Evolutionary conservation across 2,888 invertebrate species (phyloP), one percentile per base, ranked within the genome.

Genomic region (Sycophila texana): DNA sequence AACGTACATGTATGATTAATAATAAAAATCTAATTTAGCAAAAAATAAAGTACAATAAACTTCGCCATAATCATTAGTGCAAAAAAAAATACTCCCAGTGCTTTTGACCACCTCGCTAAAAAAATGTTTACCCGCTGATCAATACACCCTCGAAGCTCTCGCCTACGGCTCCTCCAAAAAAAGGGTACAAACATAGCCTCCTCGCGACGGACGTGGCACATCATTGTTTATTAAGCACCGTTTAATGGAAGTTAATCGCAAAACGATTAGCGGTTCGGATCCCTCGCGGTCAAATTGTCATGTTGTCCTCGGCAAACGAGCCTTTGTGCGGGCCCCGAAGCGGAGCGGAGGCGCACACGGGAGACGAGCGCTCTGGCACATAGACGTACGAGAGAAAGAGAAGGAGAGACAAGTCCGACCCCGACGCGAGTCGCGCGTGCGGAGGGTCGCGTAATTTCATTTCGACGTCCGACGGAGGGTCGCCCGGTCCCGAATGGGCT

Each of bases 381-480:
- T 14, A 53, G 53, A 53, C 53, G 14, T 3, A 53, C 13, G 22
- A 22, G 58, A 74, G n/a, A 67, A 22, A 58, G 57, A 51, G 66
- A 67, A 57, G 22, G 16, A 16, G 57, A 26, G 49, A 13, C 58
- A 63, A 47, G 53, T 61, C 18, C 39, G 70, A 39, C 47, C 61
- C 70, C 51, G 58, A 51, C 57, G 63, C 14, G 18, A 60, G 49
- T 57, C 10, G 58, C 14, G 57, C 83, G 82, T 30, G 18, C 49
- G 55, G 86, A 89, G 90, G 90, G 90, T 89, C 87, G 88, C 86
- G 88, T 90, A 90, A 90, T 90, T 90, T 90, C 89, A 90, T 90
- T 90, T 90, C 86, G 87, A 88, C 88, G 86, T 89, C 88, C 89
- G 89, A 88, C 90, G 89, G 88, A 89, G 90, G 90, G 89, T 88